phyloP scores from a whole-genome alignment of 2,888 invertebrate species.

The Meiosimyza decipiens region DNA sequence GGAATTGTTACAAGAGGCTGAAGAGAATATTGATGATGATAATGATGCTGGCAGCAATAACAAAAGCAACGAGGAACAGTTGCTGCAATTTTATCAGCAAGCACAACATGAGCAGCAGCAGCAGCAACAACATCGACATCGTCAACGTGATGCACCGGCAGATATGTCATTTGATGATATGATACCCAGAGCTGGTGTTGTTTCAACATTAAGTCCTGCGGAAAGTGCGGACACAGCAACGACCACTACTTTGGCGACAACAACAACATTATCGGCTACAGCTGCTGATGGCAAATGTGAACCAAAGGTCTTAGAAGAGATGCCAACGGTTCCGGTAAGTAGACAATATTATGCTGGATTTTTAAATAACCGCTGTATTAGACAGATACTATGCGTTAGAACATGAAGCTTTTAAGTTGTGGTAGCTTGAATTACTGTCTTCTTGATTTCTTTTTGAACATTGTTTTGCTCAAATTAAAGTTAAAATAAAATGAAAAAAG shows the following conservation, averaged over 20 bases:
- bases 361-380: not conserved
- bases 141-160: slow-evolving; percentile 38
- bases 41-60: not conserved
- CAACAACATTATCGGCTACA: slow-evolving; percentile 40
- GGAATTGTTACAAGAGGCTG: slow-evolving; percentile 4
- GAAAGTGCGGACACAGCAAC: slow-evolving; percentile 40
- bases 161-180: slow-evolving; percentile 50
- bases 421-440: no score
- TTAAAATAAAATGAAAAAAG: no score
- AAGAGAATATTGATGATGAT: not conserved
- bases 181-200: slow-evolving; percentile 51
- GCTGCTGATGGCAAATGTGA: slow-evolving; percentile 59
- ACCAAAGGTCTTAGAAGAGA: slow-evolving; percentile 62
- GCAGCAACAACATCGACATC: slow-evolving; percentile 43
- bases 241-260: slow-evolving; percentile 33
- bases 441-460: no score
- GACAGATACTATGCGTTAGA: no score
- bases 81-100: slow-evolving; percentile 57
- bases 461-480: no score
- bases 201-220: slow-evolving; percentile 48
- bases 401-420: no score
- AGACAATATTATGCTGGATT: not conserved
- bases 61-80: slow-evolving; percentile 45
- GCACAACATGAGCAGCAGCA: slow-evolving; percentile 51
- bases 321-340: slow-evolving; percentile 66